A percentile compares a stretch with the other conserved stretches of the same genome.
Evolutionary conservation across 1,140 invertebrate species (phyloP).

Genomic region (Drosophila tani): DNA sequence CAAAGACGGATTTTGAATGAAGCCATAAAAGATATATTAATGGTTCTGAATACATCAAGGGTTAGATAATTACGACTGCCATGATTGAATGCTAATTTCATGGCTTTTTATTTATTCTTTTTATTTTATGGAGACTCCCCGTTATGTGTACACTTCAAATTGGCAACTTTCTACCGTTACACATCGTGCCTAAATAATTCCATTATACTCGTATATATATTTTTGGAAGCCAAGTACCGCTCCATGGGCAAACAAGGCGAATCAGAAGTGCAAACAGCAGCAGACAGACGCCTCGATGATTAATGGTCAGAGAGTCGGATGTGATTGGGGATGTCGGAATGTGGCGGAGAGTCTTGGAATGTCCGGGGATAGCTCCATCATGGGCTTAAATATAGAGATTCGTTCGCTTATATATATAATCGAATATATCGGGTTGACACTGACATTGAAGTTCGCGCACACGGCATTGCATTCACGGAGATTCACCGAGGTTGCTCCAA

Average conservation of each 20-base stretch:
- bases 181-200: conserved; percentile 43
- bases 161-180: conserved; percentile 74
- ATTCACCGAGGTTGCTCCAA: conserved; percentile 40
- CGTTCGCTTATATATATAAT: neutral
- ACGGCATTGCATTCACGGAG: conserved; percentile 43
- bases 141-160: conserved; percentile 49
- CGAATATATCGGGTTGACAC: conserved; percentile 14
- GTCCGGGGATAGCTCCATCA: conserved; percentile 6
- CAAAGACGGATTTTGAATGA: neutral
- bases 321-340: conserved; percentile 12
- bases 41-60: conserved; percentile 12
- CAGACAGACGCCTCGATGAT: conserved; percentile 20
- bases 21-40: conserved; percentile 9
- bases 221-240: conserved; percentile 24
- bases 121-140: neutral
- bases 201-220: conserved; percentile 24
- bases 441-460: conserved; percentile 48
- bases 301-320: conserved; percentile 34
- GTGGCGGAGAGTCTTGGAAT: neutral
- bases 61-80: conserved; percentile 17
- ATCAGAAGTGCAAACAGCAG: conserved; percentile 63
- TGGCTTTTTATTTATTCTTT: conserved; percentile 9
- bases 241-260: conserved; percentile 32
- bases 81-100: conserved; percentile 41
- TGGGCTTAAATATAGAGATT: conserved; percentile 33